Evolutionary conservation across 2,888 invertebrate species (phyloP).

Genomic region (Bembecia ichneumoniformis): DNA sequence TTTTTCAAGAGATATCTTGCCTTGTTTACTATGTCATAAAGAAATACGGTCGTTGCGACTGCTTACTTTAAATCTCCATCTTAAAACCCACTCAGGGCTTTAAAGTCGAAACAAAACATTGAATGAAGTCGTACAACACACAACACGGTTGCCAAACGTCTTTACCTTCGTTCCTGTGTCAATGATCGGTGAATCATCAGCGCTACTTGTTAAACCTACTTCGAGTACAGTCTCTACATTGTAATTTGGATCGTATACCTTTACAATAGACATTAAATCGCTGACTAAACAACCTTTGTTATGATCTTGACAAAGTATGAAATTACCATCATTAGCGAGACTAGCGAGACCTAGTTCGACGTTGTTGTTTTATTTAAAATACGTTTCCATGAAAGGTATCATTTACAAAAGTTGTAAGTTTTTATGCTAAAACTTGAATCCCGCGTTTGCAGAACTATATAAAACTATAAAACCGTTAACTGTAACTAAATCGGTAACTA

Average conservation of each 20-base stretch:
- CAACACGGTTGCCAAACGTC: neutral
- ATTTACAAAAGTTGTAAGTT: no score
- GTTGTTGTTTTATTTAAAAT: no score
- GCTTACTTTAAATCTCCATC: no score
- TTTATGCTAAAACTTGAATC: no score
- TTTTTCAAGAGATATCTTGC: no score
- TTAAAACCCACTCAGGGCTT: neutral
- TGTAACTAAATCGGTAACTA: no score
- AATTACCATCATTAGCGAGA: neutral
- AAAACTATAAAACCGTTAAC: no score
- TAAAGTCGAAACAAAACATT: neutral
- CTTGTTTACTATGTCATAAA: no score
- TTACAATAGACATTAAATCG: neutral
- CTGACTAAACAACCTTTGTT: neutral
- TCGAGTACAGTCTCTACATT: neutral
- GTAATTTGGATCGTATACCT: neutral
- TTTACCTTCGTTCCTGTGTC: constrained; percentile 17
- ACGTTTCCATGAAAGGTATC: no score
- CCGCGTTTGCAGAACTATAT: no score
- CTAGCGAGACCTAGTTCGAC: no score
- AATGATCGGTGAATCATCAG: constrained; percentile 41
- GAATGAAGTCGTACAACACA: neutral
- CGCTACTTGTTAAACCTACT: neutral
- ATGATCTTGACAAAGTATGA: neutral
- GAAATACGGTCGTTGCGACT: no score